Percentiles rank a stretch among this genome's conserved stretches.
These are phyloP conservation scores for Apostichopus californicus DNA, from an alignment of 35 echinoderm and acorn worm genomes.

Conservation along the genomic window DNA sequence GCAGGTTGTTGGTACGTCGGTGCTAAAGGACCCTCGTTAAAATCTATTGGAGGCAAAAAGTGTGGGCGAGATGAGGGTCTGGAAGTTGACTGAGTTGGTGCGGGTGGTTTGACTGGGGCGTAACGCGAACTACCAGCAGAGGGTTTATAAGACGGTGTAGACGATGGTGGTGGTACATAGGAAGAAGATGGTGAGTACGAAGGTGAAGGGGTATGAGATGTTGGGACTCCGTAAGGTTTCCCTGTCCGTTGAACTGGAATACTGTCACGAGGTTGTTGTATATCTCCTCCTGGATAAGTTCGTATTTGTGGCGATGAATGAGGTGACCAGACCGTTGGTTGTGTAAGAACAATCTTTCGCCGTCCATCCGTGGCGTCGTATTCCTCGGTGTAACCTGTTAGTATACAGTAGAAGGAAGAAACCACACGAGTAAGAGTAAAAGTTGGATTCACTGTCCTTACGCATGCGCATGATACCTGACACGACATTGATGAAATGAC, in stretches of 20 bases:
- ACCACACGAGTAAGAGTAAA: neutral
- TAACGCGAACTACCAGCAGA: neutral
- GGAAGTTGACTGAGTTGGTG: neutral
- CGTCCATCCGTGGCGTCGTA: conserved; percentile 26
- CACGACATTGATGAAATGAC: neutral
- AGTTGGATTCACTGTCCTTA: neutral
- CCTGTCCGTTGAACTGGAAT: neutral
- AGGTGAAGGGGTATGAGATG: neutral
- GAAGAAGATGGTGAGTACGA: neutral
- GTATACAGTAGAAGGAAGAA: neutral
- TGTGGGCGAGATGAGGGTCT: conserved; percentile 17
- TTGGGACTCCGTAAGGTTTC: neutral
- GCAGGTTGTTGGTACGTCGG: conserved; percentile 10
- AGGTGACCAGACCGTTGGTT: conserved; percentile 28
- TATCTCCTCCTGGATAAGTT: conserved; percentile 7
- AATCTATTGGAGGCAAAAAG: conserved; percentile 22
- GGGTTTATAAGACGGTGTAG: neutral
- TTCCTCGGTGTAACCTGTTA: conserved; percentile 43
- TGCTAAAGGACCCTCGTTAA: conserved; percentile 10
- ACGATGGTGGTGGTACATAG: neutral
- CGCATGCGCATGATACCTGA: neutral
- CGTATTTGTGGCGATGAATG: conserved; percentile 11
- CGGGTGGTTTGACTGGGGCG: conserved; percentile 22
- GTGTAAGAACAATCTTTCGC: conserved; percentile 41
- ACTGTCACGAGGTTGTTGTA: neutral